These are phyloP conservation scores for Puntigrus tetrazona DNA, from an alignment of 2,113 vertebrate species.

Conservation along the genomic window DNA sequence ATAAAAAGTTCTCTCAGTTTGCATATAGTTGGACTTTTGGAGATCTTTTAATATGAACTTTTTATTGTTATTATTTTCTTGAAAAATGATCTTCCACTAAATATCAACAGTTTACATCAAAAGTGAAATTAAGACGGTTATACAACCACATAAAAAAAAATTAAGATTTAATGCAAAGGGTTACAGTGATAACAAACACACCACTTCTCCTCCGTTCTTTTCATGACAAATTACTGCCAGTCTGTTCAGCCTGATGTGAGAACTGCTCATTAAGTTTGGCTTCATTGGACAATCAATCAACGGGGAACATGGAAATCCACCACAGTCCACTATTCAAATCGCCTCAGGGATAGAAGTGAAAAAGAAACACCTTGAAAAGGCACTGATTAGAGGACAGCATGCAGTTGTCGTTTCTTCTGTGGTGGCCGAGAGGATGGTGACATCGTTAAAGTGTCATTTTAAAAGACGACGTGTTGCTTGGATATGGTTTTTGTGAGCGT, in stretches of 20 bases:
- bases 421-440: constrained; percentile 18
- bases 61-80: too few relatives aligned
- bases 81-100: background rate
- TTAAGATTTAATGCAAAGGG: background rate
- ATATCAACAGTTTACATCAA: background rate
- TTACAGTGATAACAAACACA: background rate
- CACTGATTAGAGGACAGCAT: constrained; percentile 17
- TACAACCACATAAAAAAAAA: background rate
- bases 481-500: constrained; percentile 32
- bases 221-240: constrained; percentile 70
- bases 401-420: constrained; percentile 4
- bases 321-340: constrained; percentile 61
- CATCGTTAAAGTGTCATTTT: constrained; percentile 23
- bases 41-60: background rate
- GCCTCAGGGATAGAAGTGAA: constrained; percentile 57
- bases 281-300: constrained; percentile 77
- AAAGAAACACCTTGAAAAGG: constrained; percentile 47
- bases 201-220: background rate
- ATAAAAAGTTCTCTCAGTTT: background rate
- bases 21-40: background rate
- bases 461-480: constrained; percentile 20
- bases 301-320: constrained; percentile 49
- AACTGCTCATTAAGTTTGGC: constrained; percentile 72
- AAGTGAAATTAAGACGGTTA: background rate
- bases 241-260: constrained; percentile 63